Evolutionary conservation across 2,113 vertebrate species (phyloP).

Genomic region (Tiliqua scincoides): DNA sequence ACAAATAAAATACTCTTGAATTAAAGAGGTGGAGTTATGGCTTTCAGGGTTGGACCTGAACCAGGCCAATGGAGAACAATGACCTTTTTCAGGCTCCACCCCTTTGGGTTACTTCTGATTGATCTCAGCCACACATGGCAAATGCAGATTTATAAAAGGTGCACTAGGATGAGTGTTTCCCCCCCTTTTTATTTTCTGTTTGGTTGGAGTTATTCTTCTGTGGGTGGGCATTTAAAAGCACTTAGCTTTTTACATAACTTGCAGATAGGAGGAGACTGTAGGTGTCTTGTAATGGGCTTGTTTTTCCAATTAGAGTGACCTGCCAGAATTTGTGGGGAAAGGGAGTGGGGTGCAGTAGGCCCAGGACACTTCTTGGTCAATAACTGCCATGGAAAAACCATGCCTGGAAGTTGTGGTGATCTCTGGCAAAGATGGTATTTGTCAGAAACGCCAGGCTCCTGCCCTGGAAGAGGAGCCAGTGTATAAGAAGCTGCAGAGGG

Average conservation of each 20-base stretch:
- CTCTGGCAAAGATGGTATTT: rapidly evolving
- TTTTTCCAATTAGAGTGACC: not conserved
- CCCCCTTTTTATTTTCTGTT: not conserved
- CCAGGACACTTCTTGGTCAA: rapidly evolving
- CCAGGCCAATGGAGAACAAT: not conserved
- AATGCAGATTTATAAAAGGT: not conserved
- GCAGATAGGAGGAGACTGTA: not conserved
- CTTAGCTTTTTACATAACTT: not conserved
- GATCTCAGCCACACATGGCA: not conserved
- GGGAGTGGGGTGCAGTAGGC: not conserved
- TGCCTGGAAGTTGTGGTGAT: not conserved
- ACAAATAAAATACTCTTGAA: not conserved
- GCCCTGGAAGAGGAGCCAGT: not conserved
- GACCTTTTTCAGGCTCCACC: not conserved
- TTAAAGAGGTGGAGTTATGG: too few relatives aligned
- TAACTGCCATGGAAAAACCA: not conserved
- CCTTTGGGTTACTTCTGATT: not conserved
- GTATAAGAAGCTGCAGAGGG: not conserved
- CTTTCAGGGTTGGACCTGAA: not conserved
- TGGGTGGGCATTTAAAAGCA: not conserved
- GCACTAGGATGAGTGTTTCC: not conserved
- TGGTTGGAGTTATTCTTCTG: not conserved
- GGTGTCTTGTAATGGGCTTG: not conserved
- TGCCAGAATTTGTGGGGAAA: not conserved
- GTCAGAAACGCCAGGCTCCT: not conserved